phyloP scores from a whole-genome alignment of 2,113 vertebrate species.

The Trinectes maculatus region DNA sequence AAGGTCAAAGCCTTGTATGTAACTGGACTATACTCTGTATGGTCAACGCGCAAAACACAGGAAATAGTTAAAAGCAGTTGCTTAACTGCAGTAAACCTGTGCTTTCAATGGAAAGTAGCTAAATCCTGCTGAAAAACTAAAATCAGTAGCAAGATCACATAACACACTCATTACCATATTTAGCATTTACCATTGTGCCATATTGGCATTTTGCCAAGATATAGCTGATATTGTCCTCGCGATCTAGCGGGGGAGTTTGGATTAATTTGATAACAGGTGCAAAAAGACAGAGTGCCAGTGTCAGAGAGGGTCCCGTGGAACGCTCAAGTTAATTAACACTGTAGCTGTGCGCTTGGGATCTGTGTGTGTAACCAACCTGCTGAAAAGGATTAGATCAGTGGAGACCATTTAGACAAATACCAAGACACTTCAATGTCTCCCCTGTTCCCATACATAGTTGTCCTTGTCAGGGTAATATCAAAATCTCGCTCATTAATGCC shows the following conservation, averaged over 20 bases:
- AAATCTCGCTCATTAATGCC: slow-evolving; percentile 39
- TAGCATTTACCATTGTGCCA: no score
- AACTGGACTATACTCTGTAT: neutral
- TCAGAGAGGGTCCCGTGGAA: slow-evolving; percentile 60
- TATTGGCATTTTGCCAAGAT: no score
- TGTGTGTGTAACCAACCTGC: slow-evolving; percentile 46
- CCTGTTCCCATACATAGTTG: slow-evolving; percentile 10
- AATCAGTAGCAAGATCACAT: no score
- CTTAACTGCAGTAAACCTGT: no score
- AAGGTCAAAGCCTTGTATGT: neutral
- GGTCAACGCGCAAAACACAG: no score
- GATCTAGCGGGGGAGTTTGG: slow-evolving; percentile 47
- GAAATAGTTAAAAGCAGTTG: no score
- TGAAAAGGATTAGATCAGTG: slow-evolving; percentile 53
- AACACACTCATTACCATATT: no score
- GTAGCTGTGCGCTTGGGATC: slow-evolving; percentile 26
- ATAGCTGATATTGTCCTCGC: no score
- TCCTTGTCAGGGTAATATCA: slow-evolving; percentile 34
- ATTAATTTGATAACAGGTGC: slow-evolving; percentile 68
- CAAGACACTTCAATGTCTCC: slow-evolving; percentile 1
- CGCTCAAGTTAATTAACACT: slow-evolving; percentile 70
- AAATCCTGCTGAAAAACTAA: no score
- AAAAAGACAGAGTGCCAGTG: slow-evolving; percentile 49
- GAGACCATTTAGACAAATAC: slow-evolving; percentile 29
- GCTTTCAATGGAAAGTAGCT: no score